These are phyloP conservation scores for Ephestia elutella DNA, from an alignment of 1,140 invertebrate species.

Conservation along the genomic window DNA sequence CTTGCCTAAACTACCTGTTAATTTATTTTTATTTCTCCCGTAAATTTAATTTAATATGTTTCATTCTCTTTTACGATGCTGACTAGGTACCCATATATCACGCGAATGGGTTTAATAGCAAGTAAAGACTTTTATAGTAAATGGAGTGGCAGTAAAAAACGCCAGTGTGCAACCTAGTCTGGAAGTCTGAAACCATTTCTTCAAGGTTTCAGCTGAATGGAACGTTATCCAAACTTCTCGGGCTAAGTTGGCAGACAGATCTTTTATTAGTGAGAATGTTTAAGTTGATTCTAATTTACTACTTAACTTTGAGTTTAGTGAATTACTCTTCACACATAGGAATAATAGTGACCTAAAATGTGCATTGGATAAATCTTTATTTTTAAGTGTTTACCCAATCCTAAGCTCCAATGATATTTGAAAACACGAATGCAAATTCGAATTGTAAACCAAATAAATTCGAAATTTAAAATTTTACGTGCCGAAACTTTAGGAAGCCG, in stretches of 20 bases:
- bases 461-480: constrained; percentile 41
- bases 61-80: constrained; percentile 7
- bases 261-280: constrained; percentile 34
- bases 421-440: neutral
- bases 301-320: constrained; percentile 5
- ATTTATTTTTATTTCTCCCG: neutral
- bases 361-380: too few species aligned
- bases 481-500: constrained; percentile 34
- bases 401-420: neutral
- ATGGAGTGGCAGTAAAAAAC: constrained; percentile 11
- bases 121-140: constrained; percentile 10
- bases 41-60: neutral
- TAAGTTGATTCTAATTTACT: constrained; percentile 22
- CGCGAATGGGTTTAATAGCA: constrained; percentile 6
- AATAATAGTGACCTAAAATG: too few species aligned
- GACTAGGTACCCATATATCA: constrained; percentile 2
- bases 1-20: neutral
- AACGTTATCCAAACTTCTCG: constrained; percentile 36
- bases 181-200: constrained; percentile 22
- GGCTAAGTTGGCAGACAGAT: constrained; percentile 39
- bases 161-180: constrained; percentile 1
- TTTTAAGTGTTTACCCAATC: too few species aligned
- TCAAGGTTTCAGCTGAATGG: constrained; percentile 35
- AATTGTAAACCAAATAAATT: constrained; percentile 12
- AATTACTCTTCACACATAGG: neutral